Conservation (phyloP, 2,113 vertebrate genomes). For the Callospermophilus lateralis region DNA sequence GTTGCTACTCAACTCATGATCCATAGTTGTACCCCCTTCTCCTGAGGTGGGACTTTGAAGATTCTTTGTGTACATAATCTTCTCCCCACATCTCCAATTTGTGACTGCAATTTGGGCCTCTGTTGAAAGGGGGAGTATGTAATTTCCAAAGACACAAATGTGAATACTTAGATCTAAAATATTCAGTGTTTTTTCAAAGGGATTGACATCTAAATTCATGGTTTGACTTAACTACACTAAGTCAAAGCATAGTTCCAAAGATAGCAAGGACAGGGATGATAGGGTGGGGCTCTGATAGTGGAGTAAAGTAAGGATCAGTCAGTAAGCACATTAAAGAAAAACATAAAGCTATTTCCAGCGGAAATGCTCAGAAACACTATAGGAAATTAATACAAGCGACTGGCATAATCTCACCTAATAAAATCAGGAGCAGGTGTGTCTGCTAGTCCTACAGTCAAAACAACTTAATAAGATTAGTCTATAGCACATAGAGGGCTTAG, state of each 20-base stretch:
- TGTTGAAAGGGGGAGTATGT: background rate
- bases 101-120: background rate
- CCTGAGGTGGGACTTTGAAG: background rate
- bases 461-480: slow-evolving; percentile 71
- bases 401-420: slow-evolving; percentile 72
- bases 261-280: background rate
- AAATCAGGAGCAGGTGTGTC: slow-evolving; percentile 57
- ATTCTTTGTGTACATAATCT: background rate
- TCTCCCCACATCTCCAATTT: background rate
- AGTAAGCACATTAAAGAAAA: slow-evolving; percentile 54
- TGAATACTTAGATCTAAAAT: background rate
- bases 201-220: background rate
- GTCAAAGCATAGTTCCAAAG: background rate
- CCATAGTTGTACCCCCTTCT: background rate
- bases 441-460: slow-evolving; percentile 63
- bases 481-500: slow-evolving; percentile 35
- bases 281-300: background rate
- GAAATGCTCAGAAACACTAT: slow-evolving; percentile 59
- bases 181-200: background rate
- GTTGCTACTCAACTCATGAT: background rate
- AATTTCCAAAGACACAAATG: slow-evolving; percentile 36
- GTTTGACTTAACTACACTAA: background rate
- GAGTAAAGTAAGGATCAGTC: background rate
- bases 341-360: slow-evolving; percentile 33
- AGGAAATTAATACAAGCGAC: slow-evolving; percentile 61